Base-by-base conservation (phyloP, 2,113 vertebrate genomes). In the Baryphthengus martii region DNA sequence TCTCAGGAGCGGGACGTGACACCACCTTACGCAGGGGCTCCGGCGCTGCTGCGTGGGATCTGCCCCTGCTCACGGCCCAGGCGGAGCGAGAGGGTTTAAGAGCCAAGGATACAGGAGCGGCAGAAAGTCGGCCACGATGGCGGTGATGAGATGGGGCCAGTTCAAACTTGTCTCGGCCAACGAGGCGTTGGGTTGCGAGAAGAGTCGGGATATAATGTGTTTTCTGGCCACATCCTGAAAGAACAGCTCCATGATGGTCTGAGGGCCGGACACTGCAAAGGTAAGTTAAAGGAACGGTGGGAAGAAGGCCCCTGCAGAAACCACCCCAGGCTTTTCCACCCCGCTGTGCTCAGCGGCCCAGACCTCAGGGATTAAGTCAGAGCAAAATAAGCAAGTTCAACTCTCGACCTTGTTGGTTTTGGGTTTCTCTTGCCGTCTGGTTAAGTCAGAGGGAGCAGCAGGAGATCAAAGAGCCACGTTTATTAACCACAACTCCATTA, bases 161-260 rank as follows among this genome's bases (percentile, higher is more conserved):
- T 96, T 98, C 71, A 99, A 96, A 72, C 95, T 94, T 3, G 96
- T 97, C 25, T 98, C 95, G 44, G 92, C 96, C 90, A 98, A 79
- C 70, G 96, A 92, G 29, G 96, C 52, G 81, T 98, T 97, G 31
- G 98, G 97, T 50, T 99, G 98, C 44, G 96, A 94, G 94, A 98
- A 99, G 40, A 99, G 98, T 80, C 99, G 98, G 55, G 98, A 97
- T 47, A 99, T 81, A 66, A 99, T 98, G 80, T 98, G 94, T 90
- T 98, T 99, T 89, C 99, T 98, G 66, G 98, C 99, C 66, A 97
- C 98, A 11, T 98, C 99, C 96, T 99, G 99, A 59, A 99, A 99
- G 97, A 99, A 99, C 55, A 99, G 98, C 95, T 99, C 99, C 98
- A 99, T 98, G 14, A 99, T 96, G 1, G 99, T 99, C 95, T 99